phyloP scores from a whole-genome alignment of 1,140 invertebrate species.

The Pseudobourletiella spinata region DNA sequence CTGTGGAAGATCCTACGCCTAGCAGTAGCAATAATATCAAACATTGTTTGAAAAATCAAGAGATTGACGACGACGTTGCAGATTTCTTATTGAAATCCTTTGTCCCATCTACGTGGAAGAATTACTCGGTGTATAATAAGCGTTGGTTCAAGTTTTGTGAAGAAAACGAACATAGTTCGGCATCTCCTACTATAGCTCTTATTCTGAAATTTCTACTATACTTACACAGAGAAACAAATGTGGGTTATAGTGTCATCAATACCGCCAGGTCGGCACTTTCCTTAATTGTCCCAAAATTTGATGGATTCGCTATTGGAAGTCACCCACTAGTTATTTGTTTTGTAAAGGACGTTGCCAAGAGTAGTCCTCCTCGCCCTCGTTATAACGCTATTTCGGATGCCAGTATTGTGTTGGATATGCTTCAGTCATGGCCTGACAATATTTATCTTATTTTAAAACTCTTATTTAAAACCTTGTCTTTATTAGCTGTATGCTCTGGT shows the following conservation, averaged over 20 bases:
- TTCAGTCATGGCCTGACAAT: background rate
- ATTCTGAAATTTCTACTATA: background rate
- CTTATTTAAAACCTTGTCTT: background rate
- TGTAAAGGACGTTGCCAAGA: background rate
- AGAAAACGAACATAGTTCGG: too few relatives aligned
- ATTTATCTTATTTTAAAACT: background rate
- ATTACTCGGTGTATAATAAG: background rate
- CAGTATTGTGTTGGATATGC: background rate
- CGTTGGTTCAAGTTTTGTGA: background rate
- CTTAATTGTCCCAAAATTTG: background rate
- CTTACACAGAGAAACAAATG: background rate
- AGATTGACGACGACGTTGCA: background rate
- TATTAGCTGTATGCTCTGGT: background rate
- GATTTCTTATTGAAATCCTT: background rate
- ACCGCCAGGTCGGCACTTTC: constrained; percentile 4
- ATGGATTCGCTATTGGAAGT: background rate
- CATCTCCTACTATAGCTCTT: background rate
- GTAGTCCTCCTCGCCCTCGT: background rate
- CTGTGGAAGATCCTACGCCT: background rate
- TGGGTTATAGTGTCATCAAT: constrained; percentile 1
- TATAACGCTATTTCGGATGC: constrained; percentile 5
- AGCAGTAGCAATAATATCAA: background rate
- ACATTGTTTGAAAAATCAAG: background rate
- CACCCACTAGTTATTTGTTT: background rate
- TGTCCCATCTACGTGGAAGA: background rate